Evolutionary conservation across 2,113 vertebrate genomes (phyloP).

Genomic region (Gasterosteus aculeatus): DNA sequence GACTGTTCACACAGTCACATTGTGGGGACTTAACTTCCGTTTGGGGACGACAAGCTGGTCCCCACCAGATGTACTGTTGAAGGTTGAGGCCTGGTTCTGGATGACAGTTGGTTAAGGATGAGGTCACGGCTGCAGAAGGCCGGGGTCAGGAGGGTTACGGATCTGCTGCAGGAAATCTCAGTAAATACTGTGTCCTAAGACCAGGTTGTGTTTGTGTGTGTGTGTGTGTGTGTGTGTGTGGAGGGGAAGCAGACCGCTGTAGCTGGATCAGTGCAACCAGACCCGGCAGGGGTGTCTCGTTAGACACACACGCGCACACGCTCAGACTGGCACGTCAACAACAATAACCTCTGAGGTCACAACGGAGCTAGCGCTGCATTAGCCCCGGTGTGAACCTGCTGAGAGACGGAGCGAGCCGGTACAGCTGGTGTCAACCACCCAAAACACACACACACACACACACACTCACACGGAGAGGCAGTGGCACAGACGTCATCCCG

Average conservation of each 20-base stretch:
- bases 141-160: not conserved
- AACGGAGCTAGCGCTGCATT: slow-evolving; percentile 66
- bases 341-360: slow-evolving; percentile 76
- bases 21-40: slow-evolving; percentile 7
- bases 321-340: slow-evolving; percentile 56
- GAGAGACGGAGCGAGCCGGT: slow-evolving; percentile 69
- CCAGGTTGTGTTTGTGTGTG: slow-evolving; percentile 35
- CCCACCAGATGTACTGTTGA: slow-evolving; percentile 6
- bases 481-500: slow-evolving; percentile 38
- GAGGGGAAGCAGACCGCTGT: slow-evolving; percentile 52
- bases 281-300: slow-evolving; percentile 69
- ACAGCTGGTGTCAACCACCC: slow-evolving; percentile 75
- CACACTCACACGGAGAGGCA: slow-evolving; percentile 56
- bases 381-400: slow-evolving; percentile 74
- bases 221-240: slow-evolving; percentile 33
- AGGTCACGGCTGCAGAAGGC: not conserved
- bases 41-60: not conserved
- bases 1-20: slow-evolving; percentile 23
- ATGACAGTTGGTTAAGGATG: slow-evolving; percentile 6
- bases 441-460: slow-evolving; percentile 64
- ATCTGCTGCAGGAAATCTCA: slow-evolving; percentile 9
- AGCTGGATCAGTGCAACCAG: slow-evolving; percentile 69
- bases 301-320: slow-evolving; percentile 54
- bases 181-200: slow-evolving; percentile 40
- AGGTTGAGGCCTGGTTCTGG: not conserved